Evolutionary conservation across 2,113 vertebrate species (phyloP).

Genomic region (Ceratotherium simum): DNA sequence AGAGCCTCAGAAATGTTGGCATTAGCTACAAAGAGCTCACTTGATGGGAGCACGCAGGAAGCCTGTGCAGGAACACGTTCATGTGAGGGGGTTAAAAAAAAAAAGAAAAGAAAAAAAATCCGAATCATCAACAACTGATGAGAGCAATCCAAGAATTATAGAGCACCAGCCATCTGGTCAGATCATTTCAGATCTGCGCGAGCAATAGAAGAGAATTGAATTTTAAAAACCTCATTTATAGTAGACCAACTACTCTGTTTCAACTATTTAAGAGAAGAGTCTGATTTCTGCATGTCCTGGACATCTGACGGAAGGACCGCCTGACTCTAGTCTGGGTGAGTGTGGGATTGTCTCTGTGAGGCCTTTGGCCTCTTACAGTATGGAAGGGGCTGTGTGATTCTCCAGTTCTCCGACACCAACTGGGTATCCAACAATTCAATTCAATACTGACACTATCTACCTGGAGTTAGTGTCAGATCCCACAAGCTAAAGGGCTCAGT

Average conservation of each 20-base stretch:
- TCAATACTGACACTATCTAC: neutral
- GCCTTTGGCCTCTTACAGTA: conserved; percentile 10
- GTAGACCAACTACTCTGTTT: conserved; percentile 77
- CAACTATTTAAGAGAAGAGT: conserved; percentile 64
- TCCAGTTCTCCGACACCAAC: neutral
- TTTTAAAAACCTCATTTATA: conserved; percentile 83
- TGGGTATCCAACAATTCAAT: neutral
- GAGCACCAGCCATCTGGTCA: conserved; percentile 82
- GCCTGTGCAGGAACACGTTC: conserved; percentile 62
- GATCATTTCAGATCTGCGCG: conserved; percentile 82
- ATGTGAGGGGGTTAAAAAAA: conserved; percentile 35
- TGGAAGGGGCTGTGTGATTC: neutral
- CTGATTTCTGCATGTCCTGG: conserved; percentile 72
- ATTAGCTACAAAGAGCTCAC: conserved; percentile 61
- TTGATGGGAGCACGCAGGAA: conserved; percentile 59
- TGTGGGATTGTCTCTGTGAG: neutral
- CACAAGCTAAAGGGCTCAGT: neutral
- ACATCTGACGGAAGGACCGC: conserved; percentile 72
- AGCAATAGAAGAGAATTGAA: conserved; percentile 82
- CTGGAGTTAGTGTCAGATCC: neutral
- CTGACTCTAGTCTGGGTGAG: conserved; percentile 49
- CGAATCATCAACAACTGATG: conserved; percentile 80
- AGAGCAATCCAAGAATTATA: conserved; percentile 83
- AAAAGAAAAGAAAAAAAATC: conserved; percentile 18
- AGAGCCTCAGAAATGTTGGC: conserved; percentile 78